Evolutionary conservation across 1,140 invertebrate genomes (phyloP).

Genomic region (Brachystomella parvula): DNA sequence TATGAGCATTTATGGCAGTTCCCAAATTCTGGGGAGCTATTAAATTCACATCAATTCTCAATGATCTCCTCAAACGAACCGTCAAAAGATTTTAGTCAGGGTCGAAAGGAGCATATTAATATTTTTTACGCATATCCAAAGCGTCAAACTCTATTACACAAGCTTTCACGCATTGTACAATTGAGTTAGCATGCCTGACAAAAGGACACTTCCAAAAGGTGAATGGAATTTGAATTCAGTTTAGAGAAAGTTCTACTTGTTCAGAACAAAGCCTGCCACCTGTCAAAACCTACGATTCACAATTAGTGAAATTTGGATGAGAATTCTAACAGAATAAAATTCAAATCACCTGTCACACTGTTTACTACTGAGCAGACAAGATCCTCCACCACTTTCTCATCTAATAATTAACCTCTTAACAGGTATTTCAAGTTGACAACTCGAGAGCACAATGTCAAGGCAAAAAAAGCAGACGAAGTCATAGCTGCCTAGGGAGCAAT

Average conservation of each 20-base stretch:
- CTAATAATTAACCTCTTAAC: background rate
- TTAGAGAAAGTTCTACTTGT: background rate
- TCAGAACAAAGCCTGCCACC: background rate
- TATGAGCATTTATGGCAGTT: background rate
- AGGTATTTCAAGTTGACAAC: background rate
- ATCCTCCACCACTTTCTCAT: too few species aligned
- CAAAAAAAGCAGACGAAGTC: background rate
- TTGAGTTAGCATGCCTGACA: too few species aligned
- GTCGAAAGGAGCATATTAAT: too few species aligned
- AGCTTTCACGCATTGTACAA: too few species aligned
- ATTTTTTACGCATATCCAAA: too few species aligned
- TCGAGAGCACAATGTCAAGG: background rate
- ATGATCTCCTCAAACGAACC: too few species aligned
- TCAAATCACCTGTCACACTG: background rate
- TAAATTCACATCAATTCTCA: too few species aligned
- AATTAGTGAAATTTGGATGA: background rate
- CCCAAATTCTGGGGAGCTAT: too few species aligned
- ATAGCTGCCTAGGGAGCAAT: background rate
- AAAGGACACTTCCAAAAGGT: too few species aligned
- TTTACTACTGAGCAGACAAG: too few species aligned
- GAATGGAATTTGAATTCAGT: background rate
- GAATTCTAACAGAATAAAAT: background rate
- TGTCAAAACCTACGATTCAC: background rate
- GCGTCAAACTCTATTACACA: too few species aligned
- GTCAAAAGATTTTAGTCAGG: too few species aligned